Evolutionary conservation across 1,140 invertebrate genomes (phyloP).

Genomic region (Drosophila oshimai): DNA sequence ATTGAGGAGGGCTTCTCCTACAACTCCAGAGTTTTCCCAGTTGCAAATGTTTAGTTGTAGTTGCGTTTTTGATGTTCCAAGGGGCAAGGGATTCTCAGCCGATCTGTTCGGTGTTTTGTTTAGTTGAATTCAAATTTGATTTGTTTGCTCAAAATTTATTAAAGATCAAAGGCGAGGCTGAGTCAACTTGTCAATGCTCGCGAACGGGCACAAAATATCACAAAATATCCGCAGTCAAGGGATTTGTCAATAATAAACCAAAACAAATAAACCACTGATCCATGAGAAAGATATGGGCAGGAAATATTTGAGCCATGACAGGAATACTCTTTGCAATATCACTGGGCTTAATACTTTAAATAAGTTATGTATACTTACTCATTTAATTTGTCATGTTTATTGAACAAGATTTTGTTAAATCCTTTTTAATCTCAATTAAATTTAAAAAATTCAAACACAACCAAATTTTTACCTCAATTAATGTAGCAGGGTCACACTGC

Average conservation of each 20-base stretch:
- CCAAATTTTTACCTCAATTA: neutral
- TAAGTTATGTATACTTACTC: no score
- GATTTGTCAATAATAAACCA: conserved; percentile 60
- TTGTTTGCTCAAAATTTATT: conserved; percentile 77
- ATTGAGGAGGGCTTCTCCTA: conserved; percentile 7
- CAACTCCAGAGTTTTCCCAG: conserved; percentile 3
- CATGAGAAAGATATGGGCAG: conserved; percentile 24
- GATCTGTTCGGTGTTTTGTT: conserved; percentile 49
- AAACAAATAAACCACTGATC: conserved; percentile 51
- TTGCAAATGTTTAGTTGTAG: conserved; percentile 42
- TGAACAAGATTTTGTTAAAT: no score
- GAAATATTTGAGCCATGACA: neutral
- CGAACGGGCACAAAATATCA: conserved; percentile 9
- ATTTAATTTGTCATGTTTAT: no score
- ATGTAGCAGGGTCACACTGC: neutral
- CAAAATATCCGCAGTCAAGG: conserved; percentile 29
- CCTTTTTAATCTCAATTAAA: no score
- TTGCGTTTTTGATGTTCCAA: conserved; percentile 37
- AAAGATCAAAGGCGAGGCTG: conserved; percentile 67
- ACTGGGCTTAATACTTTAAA: no score
- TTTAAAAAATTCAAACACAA: no score
- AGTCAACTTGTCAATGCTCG: conserved; percentile 57
- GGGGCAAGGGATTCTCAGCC: neutral
- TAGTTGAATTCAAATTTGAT: conserved; percentile 66
- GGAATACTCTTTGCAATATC: neutral